Conservation (phyloP, 2,113 vertebrate species). For the Myodes glareolus region DNA sequence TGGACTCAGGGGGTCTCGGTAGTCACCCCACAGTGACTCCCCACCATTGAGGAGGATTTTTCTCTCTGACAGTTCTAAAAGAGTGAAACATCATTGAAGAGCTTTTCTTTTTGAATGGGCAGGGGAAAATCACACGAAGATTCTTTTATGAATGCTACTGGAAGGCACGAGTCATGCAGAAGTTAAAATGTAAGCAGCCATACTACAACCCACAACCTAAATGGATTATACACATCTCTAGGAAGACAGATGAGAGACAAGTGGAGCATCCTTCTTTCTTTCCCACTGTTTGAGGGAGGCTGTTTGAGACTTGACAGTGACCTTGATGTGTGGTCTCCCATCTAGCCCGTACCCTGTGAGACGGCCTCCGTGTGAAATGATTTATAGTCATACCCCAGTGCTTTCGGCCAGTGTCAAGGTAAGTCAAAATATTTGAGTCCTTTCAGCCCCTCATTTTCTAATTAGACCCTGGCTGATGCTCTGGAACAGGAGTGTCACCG, state of each 20-base stretch:
- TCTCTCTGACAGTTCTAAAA: not conserved
- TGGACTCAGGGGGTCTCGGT: not conserved
- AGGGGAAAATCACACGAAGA: not conserved
- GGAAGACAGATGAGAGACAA: not conserved
- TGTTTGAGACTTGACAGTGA: not conserved
- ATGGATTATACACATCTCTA: not conserved
- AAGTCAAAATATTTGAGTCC: conserved; percentile 62
- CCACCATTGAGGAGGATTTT: not conserved
- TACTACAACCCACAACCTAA: not conserved
- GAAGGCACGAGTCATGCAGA: not conserved
- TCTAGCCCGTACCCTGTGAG: not conserved
- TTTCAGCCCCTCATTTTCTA: conserved; percentile 80
- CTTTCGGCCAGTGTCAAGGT: conserved; percentile 24
- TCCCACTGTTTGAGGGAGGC: not conserved
- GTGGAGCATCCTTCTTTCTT: not conserved
- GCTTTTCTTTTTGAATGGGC: not conserved
- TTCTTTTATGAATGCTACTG: not conserved
- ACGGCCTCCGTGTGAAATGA: not conserved
- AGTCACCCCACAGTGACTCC: conserved; percentile 1
- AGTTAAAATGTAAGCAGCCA: not conserved
- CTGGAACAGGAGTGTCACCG: conserved; percentile 66
- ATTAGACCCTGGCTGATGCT: conserved; percentile 77
- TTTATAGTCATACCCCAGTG: conserved; percentile 36
- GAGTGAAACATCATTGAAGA: not conserved
- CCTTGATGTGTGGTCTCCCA: not conserved